Base-by-base conservation (phyloP, 1,140 invertebrate species). In the Solenopsis invicta region DNA sequence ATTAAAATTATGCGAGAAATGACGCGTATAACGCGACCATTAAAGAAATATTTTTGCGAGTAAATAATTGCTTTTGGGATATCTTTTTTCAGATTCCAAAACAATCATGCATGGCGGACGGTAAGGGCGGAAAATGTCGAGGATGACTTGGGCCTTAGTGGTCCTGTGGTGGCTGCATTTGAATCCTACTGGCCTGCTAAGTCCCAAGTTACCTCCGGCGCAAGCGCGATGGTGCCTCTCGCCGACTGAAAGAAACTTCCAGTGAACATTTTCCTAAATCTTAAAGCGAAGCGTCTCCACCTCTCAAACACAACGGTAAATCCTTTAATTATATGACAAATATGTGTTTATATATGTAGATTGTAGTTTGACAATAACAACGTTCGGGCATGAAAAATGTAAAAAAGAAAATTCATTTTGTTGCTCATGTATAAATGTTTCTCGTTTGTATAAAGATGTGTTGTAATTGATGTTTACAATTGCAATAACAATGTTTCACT, bases 121-220 rank as follows among this genome's bases (percentile, higher is more conserved):
- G 5, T 45, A 29, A 21, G 45, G n/a, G 2, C 34, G n/a, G 4
- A 21, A 24, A 61, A 56, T 61, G 87, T 90, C 89, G 71, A 69
- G 76, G 92, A 92, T 93, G 92, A 92, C 93, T 94, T 94, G 94
- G 94, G 94, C 94, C 95, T 95, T 95, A 95, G 95, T 94, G 94
- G 94, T 94, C 94, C 94, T 94, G 95, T 95, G 95, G 95, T 94
- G 88, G 94, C 92, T 95, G 89, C 56, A 84, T 88, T 91, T 69
- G 87, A 95, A 94, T 95, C 94, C 95, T 95, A 95, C 95, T 95
- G 95, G 95, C 95, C 95, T 95, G 94, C 95, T 95, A 95, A 95
- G 95, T 95, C 95, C 95, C 95, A 95, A 95, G 95, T 94, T 93
- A 91, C 92, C 90, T 92, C 82, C 87, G 87, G 91, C 88, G 41